Evolutionary conservation across 2,888 invertebrate species (phyloP).

Genomic region (Sabatieria punctata): DNA sequence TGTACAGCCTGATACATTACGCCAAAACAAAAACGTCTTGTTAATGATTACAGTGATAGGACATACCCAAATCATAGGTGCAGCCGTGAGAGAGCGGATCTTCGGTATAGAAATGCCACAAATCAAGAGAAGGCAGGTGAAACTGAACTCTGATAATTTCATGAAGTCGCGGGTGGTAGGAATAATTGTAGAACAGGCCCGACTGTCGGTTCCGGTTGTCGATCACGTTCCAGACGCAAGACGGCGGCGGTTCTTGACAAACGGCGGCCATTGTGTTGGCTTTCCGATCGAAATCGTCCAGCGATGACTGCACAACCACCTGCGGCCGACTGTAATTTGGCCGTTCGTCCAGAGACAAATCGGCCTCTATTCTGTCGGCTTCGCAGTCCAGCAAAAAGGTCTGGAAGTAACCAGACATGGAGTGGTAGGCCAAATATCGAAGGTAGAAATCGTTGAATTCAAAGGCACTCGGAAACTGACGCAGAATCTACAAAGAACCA

Average conservation of each 20-base stretch:
- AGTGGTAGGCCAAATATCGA: slow-evolving; percentile 85
- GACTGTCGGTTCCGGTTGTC: slow-evolving; percentile 69
- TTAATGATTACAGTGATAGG: too few species aligned
- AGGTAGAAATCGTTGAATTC: slow-evolving; percentile 94
- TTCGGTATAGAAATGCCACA: slow-evolving; percentile 86
- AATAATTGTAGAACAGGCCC: slow-evolving; percentile 78
- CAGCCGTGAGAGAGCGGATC: slow-evolving; percentile 80
- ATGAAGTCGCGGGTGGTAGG: slow-evolving; percentile 65
- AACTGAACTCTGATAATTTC: slow-evolving; percentile 70
- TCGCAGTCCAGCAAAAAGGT: slow-evolving; percentile 90
- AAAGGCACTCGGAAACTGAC: slow-evolving; percentile 86
- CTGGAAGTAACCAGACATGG: slow-evolving; percentile 52
- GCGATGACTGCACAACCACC: too few species aligned
- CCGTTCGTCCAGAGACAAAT: not conserved
- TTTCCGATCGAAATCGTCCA: too few species aligned
- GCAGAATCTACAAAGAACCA: slow-evolving; percentile 49
- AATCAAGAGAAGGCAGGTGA: slow-evolving; percentile 60
- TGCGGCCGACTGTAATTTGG: too few species aligned
- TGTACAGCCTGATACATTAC: too few species aligned
- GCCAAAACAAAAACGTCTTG: too few species aligned
- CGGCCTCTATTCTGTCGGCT: slow-evolving; percentile 42
- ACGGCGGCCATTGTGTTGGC: not conserved
- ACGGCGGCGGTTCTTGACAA: not conserved
- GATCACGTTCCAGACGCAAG: slow-evolving; percentile 44
- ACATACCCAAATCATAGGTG: slow-evolving; percentile 64